Evolutionary conservation across 1,140 invertebrate genomes (phyloP), one percentile per base, ranked within the genome.

Genomic region (Dinoponera quadriceps): DNA sequence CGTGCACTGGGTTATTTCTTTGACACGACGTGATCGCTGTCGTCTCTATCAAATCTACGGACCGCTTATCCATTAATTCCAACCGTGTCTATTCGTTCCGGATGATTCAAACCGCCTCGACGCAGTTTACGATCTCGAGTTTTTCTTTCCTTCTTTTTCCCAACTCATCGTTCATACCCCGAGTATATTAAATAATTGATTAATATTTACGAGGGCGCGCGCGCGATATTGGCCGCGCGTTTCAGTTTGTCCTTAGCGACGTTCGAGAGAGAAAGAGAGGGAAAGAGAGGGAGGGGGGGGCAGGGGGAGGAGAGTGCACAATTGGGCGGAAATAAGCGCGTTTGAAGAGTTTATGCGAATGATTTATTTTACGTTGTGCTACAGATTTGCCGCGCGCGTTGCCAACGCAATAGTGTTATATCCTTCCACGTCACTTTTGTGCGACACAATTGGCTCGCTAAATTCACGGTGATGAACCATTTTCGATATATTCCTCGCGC

Each of bases 1-100:
- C 33, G 60, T 62, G 62, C 44, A 22, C 55, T 27, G 44, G n/a
- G 66, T 85, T 87, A 82, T 83, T 88, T 49, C 49, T 88, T 87
- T 71, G 75, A 51, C 66, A 72, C 62, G 54, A 69, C 27, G 55
- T 49, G 57, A 66, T 84, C 74, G 38, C 75, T 33, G 62, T 60
- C 51, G 60, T 87, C 87, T 83, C 72, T 80, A 80, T 80, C 25
- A 81, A 84, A 81, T 84, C 72, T 83, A 20, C 69, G 25, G 75
- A 71, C 49, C 65, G 75, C 69, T 82, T 63, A 82, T 74, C 54
- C 2, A 49, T 44, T 60, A 69, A 66, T 68, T 65, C 38, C 20
- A 80, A 59, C 65, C 51, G 14, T 71, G 54, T 59, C 25, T 22
- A 71, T 57, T 63, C 22, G 25, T 80, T 82, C 69, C 66, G 78